Conservation (phyloP, 2,797 vertebrate genomes). For the Vireo griseus region DNA sequence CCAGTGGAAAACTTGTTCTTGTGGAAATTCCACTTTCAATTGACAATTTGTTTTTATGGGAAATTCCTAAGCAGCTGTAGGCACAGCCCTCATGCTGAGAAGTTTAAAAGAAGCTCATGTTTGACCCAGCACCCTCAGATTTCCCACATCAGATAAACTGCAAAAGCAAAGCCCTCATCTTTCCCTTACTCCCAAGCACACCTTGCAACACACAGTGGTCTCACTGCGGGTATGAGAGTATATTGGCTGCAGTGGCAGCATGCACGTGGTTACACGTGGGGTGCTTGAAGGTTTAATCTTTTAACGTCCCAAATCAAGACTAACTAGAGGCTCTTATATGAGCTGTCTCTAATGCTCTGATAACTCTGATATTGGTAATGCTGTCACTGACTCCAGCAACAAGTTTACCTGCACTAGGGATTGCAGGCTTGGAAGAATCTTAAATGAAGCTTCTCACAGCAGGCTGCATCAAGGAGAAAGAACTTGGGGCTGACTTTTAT, state of each 20-base stretch:
- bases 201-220: not conserved
- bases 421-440: not conserved
- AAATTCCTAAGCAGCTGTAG: conserved; percentile 57
- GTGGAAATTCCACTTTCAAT: conserved; percentile 54
- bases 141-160: conserved; percentile 31
- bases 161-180: not conserved
- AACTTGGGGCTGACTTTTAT: not conserved
- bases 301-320: not conserved
- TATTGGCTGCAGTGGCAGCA: not conserved
- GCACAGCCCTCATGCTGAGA: conserved; percentile 38
- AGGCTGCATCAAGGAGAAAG: not conserved
- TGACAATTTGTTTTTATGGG: conserved; percentile 53
- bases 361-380: not conserved
- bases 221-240: fast-evolving
- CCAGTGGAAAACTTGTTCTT: conserved; percentile 57
- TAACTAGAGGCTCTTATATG: not conserved
- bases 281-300: not conserved
- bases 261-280: fast-evolving
- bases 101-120: conserved; percentile 36
- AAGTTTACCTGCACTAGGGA: not conserved
- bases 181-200: not conserved
- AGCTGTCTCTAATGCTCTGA: not conserved
- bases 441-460: not conserved
- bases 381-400: not conserved
- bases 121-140: conserved; percentile 9